Conservation (phyloP, 2,888 invertebrate genomes). For the Halictus quadricinctus region DNA sequence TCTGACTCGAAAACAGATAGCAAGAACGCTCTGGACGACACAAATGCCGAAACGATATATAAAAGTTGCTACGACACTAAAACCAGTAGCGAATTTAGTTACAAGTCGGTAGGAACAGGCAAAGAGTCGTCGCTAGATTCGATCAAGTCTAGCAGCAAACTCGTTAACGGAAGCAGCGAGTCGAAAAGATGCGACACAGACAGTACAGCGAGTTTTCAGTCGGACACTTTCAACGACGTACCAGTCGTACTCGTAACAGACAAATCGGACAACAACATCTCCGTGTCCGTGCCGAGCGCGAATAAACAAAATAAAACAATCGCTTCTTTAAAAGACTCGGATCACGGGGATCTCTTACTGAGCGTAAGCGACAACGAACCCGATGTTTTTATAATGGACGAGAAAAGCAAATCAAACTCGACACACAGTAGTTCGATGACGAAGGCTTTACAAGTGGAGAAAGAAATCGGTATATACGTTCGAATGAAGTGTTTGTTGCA, state of each 20-base stretch:
- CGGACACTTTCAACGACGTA: slow-evolving; percentile 64
- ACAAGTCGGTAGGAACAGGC: slow-evolving; percentile 56
- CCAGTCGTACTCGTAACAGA: slow-evolving; percentile 31
- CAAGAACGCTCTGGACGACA: slow-evolving; percentile 45
- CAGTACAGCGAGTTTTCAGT: slow-evolving; percentile 59
- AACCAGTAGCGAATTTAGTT: slow-evolving; percentile 65
- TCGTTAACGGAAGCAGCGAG: slow-evolving; percentile 71
- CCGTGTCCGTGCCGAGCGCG: background rate
- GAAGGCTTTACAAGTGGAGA: slow-evolving; percentile 71
- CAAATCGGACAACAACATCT: slow-evolving; percentile 28
- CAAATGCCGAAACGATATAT: slow-evolving; percentile 59
- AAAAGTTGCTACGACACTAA: slow-evolving; percentile 63
- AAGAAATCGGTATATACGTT: slow-evolving; percentile 73
- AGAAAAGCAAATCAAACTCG: slow-evolving; percentile 64
- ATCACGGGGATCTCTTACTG: slow-evolving; percentile 68
- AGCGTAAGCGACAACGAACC: slow-evolving; percentile 77
- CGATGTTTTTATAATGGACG: slow-evolving; percentile 70
- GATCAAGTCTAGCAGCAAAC: slow-evolving; percentile 43
- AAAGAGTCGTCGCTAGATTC: slow-evolving; percentile 62
- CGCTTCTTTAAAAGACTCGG: slow-evolving; percentile 47
- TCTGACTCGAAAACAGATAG: slow-evolving; percentile 37
- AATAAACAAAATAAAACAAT: slow-evolving; percentile 47
- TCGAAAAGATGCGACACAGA: slow-evolving; percentile 64
- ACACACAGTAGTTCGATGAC: slow-evolving; percentile 56
- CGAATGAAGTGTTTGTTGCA: slow-evolving; percentile 75